A percentile compares a stretch with the other conserved stretches of the same genome.
Evolutionary conservation across 2,797 vertebrate genomes (phyloP).

Genomic region (Schizopygopsis pylzovi): DNA sequence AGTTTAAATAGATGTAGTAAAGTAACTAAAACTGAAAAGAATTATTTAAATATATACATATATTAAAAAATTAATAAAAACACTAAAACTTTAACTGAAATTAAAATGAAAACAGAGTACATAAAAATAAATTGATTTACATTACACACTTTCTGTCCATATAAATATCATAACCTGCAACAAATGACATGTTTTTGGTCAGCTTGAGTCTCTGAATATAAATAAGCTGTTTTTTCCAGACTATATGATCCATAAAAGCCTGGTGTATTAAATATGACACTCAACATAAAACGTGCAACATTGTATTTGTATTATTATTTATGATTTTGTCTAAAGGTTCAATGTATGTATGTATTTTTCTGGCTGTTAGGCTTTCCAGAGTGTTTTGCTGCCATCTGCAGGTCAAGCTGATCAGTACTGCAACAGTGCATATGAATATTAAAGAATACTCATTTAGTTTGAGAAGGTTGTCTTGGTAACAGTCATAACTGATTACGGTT

Average conservation of each 20-base stretch:
- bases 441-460: not conserved
- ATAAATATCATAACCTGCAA: not conserved
- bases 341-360: too few species aligned
- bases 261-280: not conserved
- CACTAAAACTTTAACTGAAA: too few species aligned
- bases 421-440: not conserved
- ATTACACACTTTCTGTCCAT: not conserved
- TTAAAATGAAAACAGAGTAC: too few species aligned
- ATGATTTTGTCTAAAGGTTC: not conserved
- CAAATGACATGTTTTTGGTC: not conserved
- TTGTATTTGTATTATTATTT: too few species aligned
- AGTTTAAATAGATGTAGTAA: not conserved
- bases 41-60: not conserved
- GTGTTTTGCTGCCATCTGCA: not conserved
- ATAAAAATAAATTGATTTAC: not conserved
- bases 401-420: not conserved
- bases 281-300: not conserved
- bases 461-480: not conserved
- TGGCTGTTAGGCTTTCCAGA: too few species aligned
- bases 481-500: not conserved
- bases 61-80: too few species aligned
- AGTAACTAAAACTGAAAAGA: not conserved
- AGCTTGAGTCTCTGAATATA: too few species aligned
- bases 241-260: not conserved
- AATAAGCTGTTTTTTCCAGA: not conserved